A percentile compares a stretch with the other conserved stretches of the same genome.
Evolutionary conservation across 2,797 vertebrate species (phyloP).

Genomic region (Sebastes trivittatus): DNA sequence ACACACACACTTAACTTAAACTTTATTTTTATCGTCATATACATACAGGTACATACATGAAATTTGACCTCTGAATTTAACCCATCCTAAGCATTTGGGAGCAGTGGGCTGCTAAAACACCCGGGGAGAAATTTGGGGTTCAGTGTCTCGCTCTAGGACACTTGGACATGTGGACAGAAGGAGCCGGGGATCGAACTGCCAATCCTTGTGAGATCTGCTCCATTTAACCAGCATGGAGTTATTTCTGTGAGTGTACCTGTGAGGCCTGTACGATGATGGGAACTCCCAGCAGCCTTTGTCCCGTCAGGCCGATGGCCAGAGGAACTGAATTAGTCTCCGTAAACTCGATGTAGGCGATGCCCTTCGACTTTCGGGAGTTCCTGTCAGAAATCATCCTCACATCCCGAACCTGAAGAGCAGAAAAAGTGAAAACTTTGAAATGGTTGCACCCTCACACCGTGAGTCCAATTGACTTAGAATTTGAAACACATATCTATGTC

Average conservation of each 20-base stretch:
- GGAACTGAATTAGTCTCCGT: conserved; percentile 95
- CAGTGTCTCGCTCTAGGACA: not conserved
- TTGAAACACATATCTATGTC: too few species aligned
- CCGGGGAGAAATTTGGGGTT: not conserved
- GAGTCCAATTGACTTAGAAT: too few species aligned
- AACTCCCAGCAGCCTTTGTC: conserved; percentile 94
- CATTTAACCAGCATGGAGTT: too few species aligned
- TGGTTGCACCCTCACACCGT: too few species aligned
- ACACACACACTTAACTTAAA: not conserved
- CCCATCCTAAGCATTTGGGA: not conserved
- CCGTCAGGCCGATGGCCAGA: conserved; percentile 95
- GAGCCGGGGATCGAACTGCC: too few species aligned
- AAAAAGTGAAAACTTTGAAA: too few species aligned
- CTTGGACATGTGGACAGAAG: not conserved
- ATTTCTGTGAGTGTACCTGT: conserved; percentile 81
- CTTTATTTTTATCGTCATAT: not conserved
- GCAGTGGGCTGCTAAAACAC: not conserved
- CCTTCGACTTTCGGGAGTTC: conserved; percentile 97
- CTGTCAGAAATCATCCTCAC: conserved; percentile 98
- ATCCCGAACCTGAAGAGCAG: conserved; percentile 85
- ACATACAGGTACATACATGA: not conserved
- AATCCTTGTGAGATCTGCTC: too few species aligned
- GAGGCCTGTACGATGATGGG: conserved; percentile 98
- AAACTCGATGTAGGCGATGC: conserved; percentile 98
- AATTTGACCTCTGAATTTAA: not conserved